These are phyloP conservation scores for Solenopsis fugax DNA, from an alignment of 1,140 invertebrate species.

Conservation along the genomic window DNA sequence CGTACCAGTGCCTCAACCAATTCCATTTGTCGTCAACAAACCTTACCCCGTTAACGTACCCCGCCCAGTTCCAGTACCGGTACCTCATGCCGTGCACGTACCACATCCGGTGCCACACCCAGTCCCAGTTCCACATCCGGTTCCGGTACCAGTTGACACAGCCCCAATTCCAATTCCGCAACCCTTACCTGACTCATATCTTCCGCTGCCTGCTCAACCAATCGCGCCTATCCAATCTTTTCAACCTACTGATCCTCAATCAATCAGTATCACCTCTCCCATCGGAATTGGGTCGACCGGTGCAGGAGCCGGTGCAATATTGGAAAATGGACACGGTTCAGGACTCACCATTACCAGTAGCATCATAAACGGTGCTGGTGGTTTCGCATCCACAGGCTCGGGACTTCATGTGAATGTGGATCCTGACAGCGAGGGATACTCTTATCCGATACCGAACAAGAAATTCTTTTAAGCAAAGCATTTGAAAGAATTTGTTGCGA, in stretches of 20 bases:
- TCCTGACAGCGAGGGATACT: conserved; percentile 59
- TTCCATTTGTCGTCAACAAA: conserved; percentile 8
- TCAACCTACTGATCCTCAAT: neutral
- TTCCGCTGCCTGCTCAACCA: neutral
- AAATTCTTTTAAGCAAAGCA: conserved; percentile 51
- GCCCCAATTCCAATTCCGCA: conserved; percentile 75
- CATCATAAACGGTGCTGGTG: neutral
- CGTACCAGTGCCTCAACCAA: conserved; percentile 40
- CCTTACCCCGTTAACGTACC: conserved; percentile 32
- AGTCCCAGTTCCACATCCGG: conserved; percentile 59
- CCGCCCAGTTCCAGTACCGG: conserved; percentile 35
- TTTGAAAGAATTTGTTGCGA: neutral
- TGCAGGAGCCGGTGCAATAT: neutral
- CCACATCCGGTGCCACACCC: conserved; percentile 77
- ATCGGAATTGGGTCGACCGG: neutral
- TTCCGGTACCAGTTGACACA: neutral
- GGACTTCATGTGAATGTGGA: neutral
- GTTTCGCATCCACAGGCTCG: neutral
- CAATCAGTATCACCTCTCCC: neutral
- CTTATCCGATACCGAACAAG: conserved; percentile 69
- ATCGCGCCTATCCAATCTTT: neutral
- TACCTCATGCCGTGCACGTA: conserved; percentile 73
- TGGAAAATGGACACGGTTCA: neutral
- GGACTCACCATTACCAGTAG: neutral
- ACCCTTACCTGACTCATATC: neutral